phyloP scores from a whole-genome alignment of 2,888 invertebrate genomes.

The Antheraea assamensis region DNA sequence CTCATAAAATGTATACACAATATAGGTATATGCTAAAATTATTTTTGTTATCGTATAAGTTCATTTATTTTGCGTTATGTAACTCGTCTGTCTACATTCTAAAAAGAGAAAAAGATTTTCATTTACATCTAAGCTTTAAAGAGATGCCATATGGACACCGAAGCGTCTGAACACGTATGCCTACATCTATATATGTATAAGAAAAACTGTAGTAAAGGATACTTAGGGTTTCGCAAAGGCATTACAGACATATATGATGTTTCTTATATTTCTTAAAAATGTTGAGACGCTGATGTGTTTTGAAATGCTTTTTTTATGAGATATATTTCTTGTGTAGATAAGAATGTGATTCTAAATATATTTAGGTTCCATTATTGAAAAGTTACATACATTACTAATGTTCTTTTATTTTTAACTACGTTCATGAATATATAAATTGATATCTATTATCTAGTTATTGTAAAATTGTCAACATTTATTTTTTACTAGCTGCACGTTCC shows the following conservation, averaged over 20 bases:
- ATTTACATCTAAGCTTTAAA: slow-evolving; percentile 46
- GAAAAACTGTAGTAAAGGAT: slow-evolving; percentile 48
- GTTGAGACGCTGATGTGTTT: slow-evolving; percentile 8
- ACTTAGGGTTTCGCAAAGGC: slow-evolving; percentile 43
- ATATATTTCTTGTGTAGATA: neutral
- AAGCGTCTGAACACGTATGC: slow-evolving; percentile 54
- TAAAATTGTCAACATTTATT: too few species aligned
- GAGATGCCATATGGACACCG: slow-evolving; percentile 46
- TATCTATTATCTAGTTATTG: too few species aligned
- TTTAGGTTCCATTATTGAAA: too few species aligned
- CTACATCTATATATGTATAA: slow-evolving; percentile 36
- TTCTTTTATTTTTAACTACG: too few species aligned
- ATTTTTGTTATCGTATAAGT: too few species aligned
- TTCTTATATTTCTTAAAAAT: slow-evolving; percentile 33
- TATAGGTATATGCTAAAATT: too few species aligned
- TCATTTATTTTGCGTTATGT: too few species aligned
- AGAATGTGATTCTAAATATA: too few species aligned
- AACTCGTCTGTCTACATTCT: neutral
- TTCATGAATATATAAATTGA: too few species aligned
- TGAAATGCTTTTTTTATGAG: neutral
- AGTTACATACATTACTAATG: too few species aligned
- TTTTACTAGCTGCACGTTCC: too few species aligned
- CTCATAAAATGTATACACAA: too few species aligned
- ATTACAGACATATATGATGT: slow-evolving; percentile 44
- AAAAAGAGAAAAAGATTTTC: slow-evolving; percentile 27